phyloP scores from a whole-genome alignment of 1,140 invertebrate species.

The Drosophila pectinifera region DNA sequence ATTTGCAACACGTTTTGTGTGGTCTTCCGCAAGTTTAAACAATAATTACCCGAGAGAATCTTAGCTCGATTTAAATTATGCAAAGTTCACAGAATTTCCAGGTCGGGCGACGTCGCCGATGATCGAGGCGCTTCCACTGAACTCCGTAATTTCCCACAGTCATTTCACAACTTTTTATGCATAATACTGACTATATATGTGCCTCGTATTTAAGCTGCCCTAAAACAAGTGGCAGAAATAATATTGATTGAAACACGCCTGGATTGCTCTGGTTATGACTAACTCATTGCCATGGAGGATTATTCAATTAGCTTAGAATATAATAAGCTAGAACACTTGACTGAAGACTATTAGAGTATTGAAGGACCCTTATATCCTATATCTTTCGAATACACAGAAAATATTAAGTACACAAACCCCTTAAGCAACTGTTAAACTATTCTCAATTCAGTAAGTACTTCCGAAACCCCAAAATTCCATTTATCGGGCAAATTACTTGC shows the following conservation, averaged over 20 bases:
- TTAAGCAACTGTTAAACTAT: too few relatives aligned
- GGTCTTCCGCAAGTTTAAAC: slow-evolving; percentile 15
- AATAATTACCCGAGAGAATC: slow-evolving; percentile 26
- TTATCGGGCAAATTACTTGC: background rate
- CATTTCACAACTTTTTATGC: slow-evolving; percentile 22
- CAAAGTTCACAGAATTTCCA: slow-evolving; percentile 31
- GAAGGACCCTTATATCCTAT: background rate
- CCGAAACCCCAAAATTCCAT: background rate
- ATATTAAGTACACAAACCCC: too few relatives aligned
- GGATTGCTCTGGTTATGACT: background rate
- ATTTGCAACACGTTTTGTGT: slow-evolving; percentile 28
- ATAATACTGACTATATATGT: slow-evolving; percentile 25
- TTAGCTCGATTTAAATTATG: slow-evolving; percentile 18
- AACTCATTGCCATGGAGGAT: background rate
- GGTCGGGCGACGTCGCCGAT: slow-evolving; percentile 57
- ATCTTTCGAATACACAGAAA: too few relatives aligned
- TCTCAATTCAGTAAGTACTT: too few relatives aligned
- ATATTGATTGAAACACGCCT: background rate
- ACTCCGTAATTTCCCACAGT: slow-evolving; percentile 59
- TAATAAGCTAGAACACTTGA: background rate
- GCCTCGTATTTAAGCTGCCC: background rate
- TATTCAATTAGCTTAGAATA: background rate
- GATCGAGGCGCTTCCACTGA: slow-evolving; percentile 22
- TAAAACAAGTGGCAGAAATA: slow-evolving; percentile 38
- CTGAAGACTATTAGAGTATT: background rate